phyloP scores from a whole-genome alignment of 2,888 invertebrate genomes.

The Coleophora flavipennella region DNA sequence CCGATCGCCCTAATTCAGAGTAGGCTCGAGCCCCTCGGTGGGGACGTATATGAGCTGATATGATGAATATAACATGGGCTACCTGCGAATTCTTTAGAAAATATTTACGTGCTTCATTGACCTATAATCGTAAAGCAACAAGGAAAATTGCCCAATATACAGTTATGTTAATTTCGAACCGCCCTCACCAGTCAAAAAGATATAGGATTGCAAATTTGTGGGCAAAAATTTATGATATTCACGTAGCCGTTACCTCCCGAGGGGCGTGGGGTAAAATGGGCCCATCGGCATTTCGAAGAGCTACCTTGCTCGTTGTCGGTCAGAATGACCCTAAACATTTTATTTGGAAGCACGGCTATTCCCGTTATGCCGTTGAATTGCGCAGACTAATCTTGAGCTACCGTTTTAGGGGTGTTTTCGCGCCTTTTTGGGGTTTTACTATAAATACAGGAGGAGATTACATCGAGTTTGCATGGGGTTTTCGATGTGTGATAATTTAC shows the following conservation, averaged over 20 bases:
- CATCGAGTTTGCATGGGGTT: constrained; percentile 30
- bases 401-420: constrained; percentile 59
- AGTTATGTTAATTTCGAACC: constrained; percentile 64
- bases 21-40: too few species aligned
- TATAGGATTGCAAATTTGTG: constrained; percentile 72
- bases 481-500: constrained; percentile 20
- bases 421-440: constrained; percentile 36
- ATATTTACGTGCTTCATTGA: neutral
- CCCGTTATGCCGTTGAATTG: constrained; percentile 54
- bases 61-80: too few species aligned
- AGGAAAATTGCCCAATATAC: constrained; percentile 54
- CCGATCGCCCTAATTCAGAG: too few species aligned
- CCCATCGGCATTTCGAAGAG: constrained; percentile 63
- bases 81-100: too few species aligned
- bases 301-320: constrained; percentile 59
- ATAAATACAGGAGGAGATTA: constrained; percentile 52
- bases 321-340: constrained; percentile 71
- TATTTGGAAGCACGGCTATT: constrained; percentile 65
- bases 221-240: constrained; percentile 66
- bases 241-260: constrained; percentile 49
- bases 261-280: constrained; percentile 57
- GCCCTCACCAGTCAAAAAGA: constrained; percentile 60
- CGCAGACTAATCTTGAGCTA: constrained; percentile 62
- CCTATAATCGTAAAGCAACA: constrained; percentile 52
- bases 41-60: too few species aligned